A percentile compares a stretch with the other conserved stretches of the same genome.
These are phyloP conservation scores for Actinemys pallida DNA, from an alignment of 2,113 vertebrate genomes.

Conservation along the genomic window DNA sequence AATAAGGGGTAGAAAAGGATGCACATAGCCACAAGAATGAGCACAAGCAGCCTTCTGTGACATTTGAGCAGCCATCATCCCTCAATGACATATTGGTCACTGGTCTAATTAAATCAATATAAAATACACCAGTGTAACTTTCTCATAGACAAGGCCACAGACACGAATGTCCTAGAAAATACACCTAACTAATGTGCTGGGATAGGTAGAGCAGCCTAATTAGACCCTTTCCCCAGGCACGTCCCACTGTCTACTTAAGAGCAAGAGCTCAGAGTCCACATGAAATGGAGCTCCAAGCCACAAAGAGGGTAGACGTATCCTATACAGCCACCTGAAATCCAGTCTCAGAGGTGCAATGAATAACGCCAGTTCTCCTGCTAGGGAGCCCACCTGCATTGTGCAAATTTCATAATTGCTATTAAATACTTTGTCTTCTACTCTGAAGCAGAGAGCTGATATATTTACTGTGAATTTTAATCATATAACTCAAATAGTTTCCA, in stretches of 20 bases:
- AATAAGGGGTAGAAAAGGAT: background rate
- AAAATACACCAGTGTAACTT: background rate
- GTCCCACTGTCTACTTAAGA: slow-evolving; percentile 41
- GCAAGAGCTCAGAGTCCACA: background rate
- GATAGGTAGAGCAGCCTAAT: slow-evolving; percentile 2
- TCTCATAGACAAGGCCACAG: fast-evolving
- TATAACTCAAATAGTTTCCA: slow-evolving; percentile 7
- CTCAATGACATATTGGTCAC: background rate
- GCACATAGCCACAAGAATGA: background rate
- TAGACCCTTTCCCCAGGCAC: background rate
- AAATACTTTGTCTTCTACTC: background rate
- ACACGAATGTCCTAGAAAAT: background rate
- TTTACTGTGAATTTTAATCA: background rate
- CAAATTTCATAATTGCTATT: background rate
- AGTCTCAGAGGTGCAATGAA: background rate
- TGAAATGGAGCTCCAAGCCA: background rate
- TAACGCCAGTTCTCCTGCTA: background rate
- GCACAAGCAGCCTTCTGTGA: background rate
- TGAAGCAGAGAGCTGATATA: background rate
- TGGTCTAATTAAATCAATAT: slow-evolving; percentile 50
- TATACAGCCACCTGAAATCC: slow-evolving; percentile 36
- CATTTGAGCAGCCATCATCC: slow-evolving; percentile 4
- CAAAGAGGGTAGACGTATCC: background rate
- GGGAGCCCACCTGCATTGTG: background rate
- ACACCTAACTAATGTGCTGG: slow-evolving; percentile 30